phyloP scores from a whole-genome alignment of 2,113 vertebrate genomes.

The Cryptotis parvus region DNA sequence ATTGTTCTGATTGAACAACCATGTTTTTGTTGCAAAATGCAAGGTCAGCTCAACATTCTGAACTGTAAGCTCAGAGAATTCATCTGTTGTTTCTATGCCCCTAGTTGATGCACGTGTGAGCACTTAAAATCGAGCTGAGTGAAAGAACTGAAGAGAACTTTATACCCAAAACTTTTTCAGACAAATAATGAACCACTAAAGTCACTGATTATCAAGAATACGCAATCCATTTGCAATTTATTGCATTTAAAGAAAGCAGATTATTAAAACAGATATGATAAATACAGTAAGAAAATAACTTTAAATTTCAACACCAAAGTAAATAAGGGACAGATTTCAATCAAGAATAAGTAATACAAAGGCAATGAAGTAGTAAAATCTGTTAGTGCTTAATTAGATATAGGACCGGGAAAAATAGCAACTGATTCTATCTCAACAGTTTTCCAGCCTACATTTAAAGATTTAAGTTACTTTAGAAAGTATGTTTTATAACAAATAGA shows the following conservation, averaged over 20 bases:
- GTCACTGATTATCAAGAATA: constrained; percentile 62
- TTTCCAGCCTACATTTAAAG: constrained; percentile 54
- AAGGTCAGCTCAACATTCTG: no score
- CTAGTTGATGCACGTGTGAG: background rate
- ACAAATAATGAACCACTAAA: constrained; percentile 54
- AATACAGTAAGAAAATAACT: constrained; percentile 81
- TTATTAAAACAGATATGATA: constrained; percentile 68
- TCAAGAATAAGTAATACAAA: constrained; percentile 62
- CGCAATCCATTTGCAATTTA: constrained; percentile 67
- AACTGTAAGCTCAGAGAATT: background rate
- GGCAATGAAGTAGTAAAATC: constrained; percentile 48
- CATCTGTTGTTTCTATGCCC: background rate
- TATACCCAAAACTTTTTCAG: constrained; percentile 46
- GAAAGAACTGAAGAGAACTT: constrained; percentile 52
- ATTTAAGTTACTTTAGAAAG: constrained; percentile 75
- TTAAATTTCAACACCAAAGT: constrained; percentile 68
- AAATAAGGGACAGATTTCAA: constrained; percentile 59
- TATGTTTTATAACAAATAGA: constrained; percentile 83
- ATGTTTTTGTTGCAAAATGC: no score
- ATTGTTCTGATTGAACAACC: background rate
- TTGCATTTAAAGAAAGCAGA: constrained; percentile 69
- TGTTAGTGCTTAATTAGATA: constrained; percentile 45
- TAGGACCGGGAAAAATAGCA: background rate
- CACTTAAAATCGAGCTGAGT: background rate
- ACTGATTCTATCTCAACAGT: constrained; percentile 15